Percentiles rank a stretch among this genome's conserved stretches.
Conservation (phyloP, 2,797 vertebrate genomes). For the Podarcis siculus region DNA sequence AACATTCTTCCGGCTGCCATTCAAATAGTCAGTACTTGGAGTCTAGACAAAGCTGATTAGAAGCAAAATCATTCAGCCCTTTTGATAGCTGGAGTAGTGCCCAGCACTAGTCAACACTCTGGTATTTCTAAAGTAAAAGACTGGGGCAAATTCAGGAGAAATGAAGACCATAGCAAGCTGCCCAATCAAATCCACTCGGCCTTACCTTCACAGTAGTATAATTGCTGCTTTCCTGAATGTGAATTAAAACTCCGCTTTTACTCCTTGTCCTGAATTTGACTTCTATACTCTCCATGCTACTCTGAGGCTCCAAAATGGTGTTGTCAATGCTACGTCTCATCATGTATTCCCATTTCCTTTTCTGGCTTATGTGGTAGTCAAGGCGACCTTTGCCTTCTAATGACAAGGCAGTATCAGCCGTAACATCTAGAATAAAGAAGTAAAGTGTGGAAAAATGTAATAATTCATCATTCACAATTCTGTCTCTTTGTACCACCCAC, state of each 20-base stretch:
- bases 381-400: conserved; percentile 92
- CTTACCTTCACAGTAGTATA: conserved; percentile 95
- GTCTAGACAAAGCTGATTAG: conserved; percentile 72
- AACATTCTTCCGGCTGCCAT: conserved; percentile 52
- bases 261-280: conserved; percentile 95
- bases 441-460: neutral
- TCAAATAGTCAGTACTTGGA: conserved; percentile 69
- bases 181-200: conserved; percentile 42
- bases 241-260: conserved; percentile 89
- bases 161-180: conserved; percentile 51
- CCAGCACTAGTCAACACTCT: conserved; percentile 70
- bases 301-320: conserved; percentile 21
- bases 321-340: conserved; percentile 77
- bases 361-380: conserved; percentile 90
- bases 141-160: conserved; percentile 63
- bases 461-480: neutral
- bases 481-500: too few species aligned
- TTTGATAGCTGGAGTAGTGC: conserved; percentile 73
- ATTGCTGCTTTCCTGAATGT: conserved; percentile 95
- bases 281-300: conserved; percentile 81
- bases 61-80: conserved; percentile 65
- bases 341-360: conserved; percentile 86
- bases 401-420: conserved; percentile 90
- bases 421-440: conserved; percentile 81
- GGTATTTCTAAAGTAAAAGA: conserved; percentile 69